phyloP scores from a whole-genome alignment of 2,888 invertebrate species.

The Drosophila formosana region DNA sequence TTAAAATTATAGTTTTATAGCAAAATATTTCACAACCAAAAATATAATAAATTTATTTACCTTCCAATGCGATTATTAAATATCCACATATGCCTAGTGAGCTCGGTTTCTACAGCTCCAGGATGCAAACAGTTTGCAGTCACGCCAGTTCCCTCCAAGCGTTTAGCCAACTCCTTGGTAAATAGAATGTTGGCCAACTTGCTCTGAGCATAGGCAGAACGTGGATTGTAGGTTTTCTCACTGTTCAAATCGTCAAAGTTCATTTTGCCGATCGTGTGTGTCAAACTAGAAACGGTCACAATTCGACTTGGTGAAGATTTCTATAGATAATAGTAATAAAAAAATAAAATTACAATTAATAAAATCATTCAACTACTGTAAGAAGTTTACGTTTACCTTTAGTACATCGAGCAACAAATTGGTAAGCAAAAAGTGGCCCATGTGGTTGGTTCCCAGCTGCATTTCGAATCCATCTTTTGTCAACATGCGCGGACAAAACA shows the following conservation, averaged over 20 bases:
- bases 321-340: slow-evolving; percentile 44
- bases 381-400: slow-evolving; percentile 46
- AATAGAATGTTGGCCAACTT: slow-evolving; percentile 93
- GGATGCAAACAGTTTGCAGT: slow-evolving; percentile 94
- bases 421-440: slow-evolving; percentile 88
- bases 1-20: too few species aligned
- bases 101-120: slow-evolving; percentile 92
- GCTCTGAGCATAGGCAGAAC: slow-evolving; percentile 89
- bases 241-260: slow-evolving; percentile 89
- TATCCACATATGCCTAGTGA: slow-evolving; percentile 85
- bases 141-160: slow-evolving; percentile 89
- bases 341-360: background rate
- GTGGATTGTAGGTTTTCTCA: slow-evolving; percentile 87
- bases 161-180: slow-evolving; percentile 88
- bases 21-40: background rate
- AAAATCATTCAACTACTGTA: too few species aligned
- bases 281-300: slow-evolving; percentile 87
- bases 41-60: background rate
- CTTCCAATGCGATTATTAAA: slow-evolving; percentile 78
- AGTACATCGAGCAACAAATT: slow-evolving; percentile 87
- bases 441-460: slow-evolving; percentile 90
- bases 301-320: slow-evolving; percentile 87
- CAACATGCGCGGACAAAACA: slow-evolving; percentile 87
- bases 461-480: slow-evolving; percentile 89
- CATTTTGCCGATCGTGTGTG: slow-evolving; percentile 86